Conservation (phyloP, 2,113 vertebrate genomes). For the Labeo catla region DNA sequence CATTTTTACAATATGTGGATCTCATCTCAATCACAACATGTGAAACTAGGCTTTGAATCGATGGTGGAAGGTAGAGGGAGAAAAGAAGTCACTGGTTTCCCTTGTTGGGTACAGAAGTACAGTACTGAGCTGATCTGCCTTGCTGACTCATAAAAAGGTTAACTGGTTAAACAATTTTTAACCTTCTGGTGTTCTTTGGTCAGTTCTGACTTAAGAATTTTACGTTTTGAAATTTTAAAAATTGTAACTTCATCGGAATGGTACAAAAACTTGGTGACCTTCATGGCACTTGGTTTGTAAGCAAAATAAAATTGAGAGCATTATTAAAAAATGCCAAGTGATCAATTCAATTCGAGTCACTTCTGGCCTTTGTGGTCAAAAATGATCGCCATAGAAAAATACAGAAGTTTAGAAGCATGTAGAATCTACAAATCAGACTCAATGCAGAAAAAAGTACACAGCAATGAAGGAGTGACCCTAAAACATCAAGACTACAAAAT, state of each 20-base stretch:
- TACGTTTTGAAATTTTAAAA: neutral
- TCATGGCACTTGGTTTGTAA: too few species aligned
- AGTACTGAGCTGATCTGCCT: neutral
- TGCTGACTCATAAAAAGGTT: neutral
- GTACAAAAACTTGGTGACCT: neutral
- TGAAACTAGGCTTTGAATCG: neutral
- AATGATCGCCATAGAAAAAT: too few species aligned
- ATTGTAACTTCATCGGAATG: neutral
- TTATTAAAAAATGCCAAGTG: too few species aligned
- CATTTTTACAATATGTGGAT: conserved; percentile 1
- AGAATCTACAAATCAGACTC: too few species aligned
- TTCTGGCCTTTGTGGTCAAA: too few species aligned
- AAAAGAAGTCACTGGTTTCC: neutral
- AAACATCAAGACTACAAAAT: too few species aligned
- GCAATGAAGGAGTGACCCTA: too few species aligned
- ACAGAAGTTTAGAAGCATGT: too few species aligned
- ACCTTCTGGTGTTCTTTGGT: neutral
- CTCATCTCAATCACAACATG: neutral
- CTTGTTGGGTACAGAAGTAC: neutral
- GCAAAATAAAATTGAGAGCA: too few species aligned
- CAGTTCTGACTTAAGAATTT: neutral
- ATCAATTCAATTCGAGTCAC: too few species aligned
- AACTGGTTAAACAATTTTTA: neutral
- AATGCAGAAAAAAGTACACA: too few species aligned
- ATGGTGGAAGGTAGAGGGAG: neutral